phyloP scores from a whole-genome alignment of 2,113 vertebrate genomes.

The Castor canadensis region DNA sequence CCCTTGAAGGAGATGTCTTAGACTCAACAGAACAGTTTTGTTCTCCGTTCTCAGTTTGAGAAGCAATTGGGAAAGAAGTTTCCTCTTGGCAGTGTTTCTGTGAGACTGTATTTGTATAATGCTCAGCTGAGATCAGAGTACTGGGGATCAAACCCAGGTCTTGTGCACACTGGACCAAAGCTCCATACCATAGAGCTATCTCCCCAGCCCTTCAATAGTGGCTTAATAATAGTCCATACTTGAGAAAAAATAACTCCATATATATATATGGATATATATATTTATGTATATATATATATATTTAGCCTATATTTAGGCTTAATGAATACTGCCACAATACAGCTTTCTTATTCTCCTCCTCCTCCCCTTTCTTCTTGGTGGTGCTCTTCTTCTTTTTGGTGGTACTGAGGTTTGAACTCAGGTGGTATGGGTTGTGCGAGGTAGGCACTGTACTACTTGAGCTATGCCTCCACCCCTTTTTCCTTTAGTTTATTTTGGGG shows the following conservation, averaged over 20 bases:
- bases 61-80: background rate
- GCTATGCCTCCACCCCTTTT: too few species aligned
- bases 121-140: background rate
- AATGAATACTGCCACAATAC: background rate
- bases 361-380: too few species aligned
- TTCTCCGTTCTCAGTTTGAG: background rate
- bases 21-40: fast-evolving
- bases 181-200: background rate
- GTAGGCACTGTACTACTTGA: too few species aligned
- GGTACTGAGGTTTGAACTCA: too few species aligned
- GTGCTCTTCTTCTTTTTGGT: too few species aligned
- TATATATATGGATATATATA: background rate
- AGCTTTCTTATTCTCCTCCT: too few species aligned
- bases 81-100: background rate
- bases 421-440: too few species aligned
- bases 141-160: background rate
- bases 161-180: too few species aligned
- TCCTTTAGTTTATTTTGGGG: too few species aligned
- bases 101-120: background rate
- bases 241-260: background rate
- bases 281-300: too few species aligned
- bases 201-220: background rate
- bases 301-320: background rate
- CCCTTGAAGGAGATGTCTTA: fast-evolving
- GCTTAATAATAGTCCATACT: background rate